Percentiles rank a stretch among this genome's conserved stretches.
Evolutionary conservation across 2,888 invertebrate genomes (phyloP).

Genomic region (Eudemis profundana): DNA sequence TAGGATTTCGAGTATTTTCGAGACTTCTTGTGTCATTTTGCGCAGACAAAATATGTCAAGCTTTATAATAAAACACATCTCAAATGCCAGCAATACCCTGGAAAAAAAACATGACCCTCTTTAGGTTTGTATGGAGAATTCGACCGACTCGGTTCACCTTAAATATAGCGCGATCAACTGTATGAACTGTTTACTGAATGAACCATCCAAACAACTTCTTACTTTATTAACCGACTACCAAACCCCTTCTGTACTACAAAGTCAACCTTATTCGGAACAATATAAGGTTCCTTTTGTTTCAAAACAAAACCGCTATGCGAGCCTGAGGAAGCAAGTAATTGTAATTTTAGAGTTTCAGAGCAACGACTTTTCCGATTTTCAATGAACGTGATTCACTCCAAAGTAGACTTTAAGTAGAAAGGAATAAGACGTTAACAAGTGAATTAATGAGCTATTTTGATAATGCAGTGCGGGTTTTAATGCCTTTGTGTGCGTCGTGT

Average conservation of each 20-base stretch:
- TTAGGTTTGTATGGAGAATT: too few species aligned
- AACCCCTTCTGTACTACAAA: not conserved
- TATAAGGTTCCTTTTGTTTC: not conserved
- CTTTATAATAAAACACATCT: too few species aligned
- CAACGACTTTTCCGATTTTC: not conserved
- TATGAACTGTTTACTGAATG: conserved; percentile 23
- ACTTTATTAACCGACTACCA: conserved; percentile 7
- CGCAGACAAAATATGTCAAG: too few species aligned
- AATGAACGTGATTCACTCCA: not conserved
- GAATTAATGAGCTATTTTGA: not conserved
- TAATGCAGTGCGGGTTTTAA: conserved; percentile 6
- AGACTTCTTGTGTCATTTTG: too few species aligned
- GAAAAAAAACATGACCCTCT: too few species aligned
- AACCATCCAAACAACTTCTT: conserved; percentile 8
- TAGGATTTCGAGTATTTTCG: too few species aligned
- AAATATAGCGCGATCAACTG: conserved; percentile 22
- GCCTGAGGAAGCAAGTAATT: conserved; percentile 1
- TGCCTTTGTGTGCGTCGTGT: not conserved
- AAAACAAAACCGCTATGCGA: not conserved
- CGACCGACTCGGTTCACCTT: conserved; percentile 11
- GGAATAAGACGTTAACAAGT: not conserved
- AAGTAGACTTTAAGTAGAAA: not conserved
- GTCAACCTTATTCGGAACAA: not conserved
- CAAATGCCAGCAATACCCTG: too few species aligned
- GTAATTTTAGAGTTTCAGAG: not conserved